phyloP scores from a whole-genome alignment of 2,888 invertebrate species.

The Eilema caniola region DNA sequence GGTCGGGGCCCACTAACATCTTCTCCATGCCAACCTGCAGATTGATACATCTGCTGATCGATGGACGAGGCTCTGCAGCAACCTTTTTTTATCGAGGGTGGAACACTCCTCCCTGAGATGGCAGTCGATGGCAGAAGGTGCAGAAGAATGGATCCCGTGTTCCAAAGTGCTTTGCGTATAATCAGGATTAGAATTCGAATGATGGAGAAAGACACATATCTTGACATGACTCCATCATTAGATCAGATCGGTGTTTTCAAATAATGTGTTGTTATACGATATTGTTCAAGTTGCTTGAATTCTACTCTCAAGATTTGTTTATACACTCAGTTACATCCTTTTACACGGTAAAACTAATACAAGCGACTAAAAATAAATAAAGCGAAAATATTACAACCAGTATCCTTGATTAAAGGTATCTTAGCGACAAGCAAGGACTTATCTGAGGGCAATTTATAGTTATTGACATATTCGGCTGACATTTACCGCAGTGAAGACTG shows the following conservation, averaged over 20 bases:
- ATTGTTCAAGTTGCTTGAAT: not conserved
- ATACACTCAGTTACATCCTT: not conserved
- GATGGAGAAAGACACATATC: no score
- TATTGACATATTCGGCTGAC: slow-evolving; percentile 48
- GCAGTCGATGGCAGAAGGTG: no score
- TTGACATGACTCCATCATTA: not conserved
- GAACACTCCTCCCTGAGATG: no score
- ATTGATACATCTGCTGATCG: no score
- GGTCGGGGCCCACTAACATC: no score
- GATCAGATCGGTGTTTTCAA: not conserved
- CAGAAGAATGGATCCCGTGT: no score
- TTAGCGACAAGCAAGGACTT: slow-evolving; percentile 25
- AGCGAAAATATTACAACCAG: not conserved
- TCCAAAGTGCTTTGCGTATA: no score
- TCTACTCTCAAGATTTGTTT: not conserved
- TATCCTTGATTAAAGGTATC: slow-evolving; percentile 11
- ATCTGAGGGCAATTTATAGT: slow-evolving; percentile 43
- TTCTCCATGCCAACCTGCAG: no score
- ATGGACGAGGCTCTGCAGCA: no score
- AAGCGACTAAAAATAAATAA: not conserved
- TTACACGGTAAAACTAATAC: not conserved
- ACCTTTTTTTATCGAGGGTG: no score
- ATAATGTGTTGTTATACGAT: not conserved
- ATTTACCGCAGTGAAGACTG: slow-evolving; percentile 48
- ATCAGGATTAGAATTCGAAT: no score